Evolutionary conservation across 2,888 invertebrate genomes (phyloP).

Genomic region (Morpho helenor): DNA sequence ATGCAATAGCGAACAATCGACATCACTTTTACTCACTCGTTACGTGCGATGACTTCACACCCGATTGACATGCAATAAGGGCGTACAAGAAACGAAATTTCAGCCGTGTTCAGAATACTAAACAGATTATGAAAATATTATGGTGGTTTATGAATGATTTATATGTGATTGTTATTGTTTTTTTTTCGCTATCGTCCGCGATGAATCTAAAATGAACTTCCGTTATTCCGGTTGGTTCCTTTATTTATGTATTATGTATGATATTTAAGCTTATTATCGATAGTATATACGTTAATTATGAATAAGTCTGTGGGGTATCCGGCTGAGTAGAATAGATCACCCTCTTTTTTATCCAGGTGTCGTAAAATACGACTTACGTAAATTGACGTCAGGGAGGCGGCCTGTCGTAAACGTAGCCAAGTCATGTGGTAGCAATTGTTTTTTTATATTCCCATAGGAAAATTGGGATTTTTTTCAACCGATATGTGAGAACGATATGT

Average conservation of each 20-base stretch:
- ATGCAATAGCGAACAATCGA: conserved; percentile 25
- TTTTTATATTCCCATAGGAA: no score
- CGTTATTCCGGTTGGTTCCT: conserved; percentile 13
- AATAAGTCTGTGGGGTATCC: no score
- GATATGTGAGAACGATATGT: no score
- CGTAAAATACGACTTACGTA: no score
- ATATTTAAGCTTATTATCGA: not conserved
- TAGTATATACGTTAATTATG: no score
- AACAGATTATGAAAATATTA: conserved; percentile 22
- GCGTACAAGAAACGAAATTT: conserved; percentile 44
- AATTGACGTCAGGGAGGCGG: no score
- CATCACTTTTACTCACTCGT: conserved; percentile 39
- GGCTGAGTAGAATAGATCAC: no score
- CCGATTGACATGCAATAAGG: conserved; percentile 34
- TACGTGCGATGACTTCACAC: conserved; percentile 52
- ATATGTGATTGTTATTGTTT: conserved; percentile 29
- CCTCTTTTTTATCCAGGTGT: no score
- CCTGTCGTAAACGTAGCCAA: no score
- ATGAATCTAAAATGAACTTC: conserved; percentile 18
- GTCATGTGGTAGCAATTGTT: no score
- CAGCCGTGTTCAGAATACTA: conserved; percentile 28
- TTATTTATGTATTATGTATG: not conserved
- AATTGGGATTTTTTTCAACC: no score
- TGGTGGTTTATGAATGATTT: conserved; percentile 31
- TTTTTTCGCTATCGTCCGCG: conserved; percentile 29